Evolutionary conservation across 2,113 vertebrate species (phyloP), one percentile per base, ranked within the genome.

Genomic region (Astatotilapia flaviijosephi): DNA sequence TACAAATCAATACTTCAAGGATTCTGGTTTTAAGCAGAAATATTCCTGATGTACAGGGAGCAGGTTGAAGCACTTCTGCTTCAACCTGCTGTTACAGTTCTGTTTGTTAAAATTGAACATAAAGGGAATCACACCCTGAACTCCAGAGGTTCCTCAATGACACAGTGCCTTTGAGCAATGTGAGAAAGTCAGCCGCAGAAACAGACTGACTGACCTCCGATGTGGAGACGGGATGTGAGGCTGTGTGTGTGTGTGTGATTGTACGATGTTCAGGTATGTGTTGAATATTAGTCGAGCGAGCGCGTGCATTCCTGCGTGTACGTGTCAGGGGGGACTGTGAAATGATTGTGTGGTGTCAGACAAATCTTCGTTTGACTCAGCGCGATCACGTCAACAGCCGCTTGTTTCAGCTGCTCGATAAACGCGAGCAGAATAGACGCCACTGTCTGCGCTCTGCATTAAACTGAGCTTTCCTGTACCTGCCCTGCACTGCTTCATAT

Each of bases 381-480:
- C 91, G 68, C 55, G 21, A 23, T 90, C 84, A 62, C 73, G 40
- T 88, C 87, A 84, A 86, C 82, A 70, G 83, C 62, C 21, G 35
- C 83, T 92, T 88, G 83, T 94, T 88, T 49, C 84, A 60, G 84
- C 12, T 77, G 80, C 79, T 84, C 60, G 82, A 75, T 81, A 23
- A 79, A 55, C 45, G 68, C 26, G 35, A 86, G 84, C 81, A 83
- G 86, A 91, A 89, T 21, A 60, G 80, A 77, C 28, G 13, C 1
- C 54, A 19, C 73, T 87, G 91, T 90, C 56, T 80, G 5, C 3
- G 5, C 2, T 42, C 54, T 11, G 54, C 28, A 53, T 70, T 49
- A 83, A 80, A 84, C 88, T 84, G 92, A 90, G 82, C 80, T 19
- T 33, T 85, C 47, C 84, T 91, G 83, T 89, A 86, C 47, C 85